Evolutionary conservation across 2,113 vertebrate genomes (phyloP), one percentile per base, ranked within the genome.

Genomic region (Lampris megalopsis): DNA sequence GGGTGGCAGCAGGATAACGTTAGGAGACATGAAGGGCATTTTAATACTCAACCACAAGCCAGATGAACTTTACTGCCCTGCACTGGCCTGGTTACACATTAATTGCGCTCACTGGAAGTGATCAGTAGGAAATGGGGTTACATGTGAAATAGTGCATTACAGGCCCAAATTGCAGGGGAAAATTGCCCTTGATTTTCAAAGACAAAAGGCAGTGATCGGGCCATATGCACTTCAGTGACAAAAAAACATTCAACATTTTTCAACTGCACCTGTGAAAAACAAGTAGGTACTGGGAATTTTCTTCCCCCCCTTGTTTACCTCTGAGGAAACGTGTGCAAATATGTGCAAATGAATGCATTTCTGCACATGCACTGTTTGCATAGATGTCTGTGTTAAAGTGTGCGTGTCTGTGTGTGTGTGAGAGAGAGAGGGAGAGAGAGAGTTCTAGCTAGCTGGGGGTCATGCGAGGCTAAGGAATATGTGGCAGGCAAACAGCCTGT

Each of bases 391-490:
- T 63, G 36, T 73, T 9, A 37, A 60, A 10, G 63, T 68, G 64
- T 65, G 56, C 43, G 64, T 83, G 59, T 81, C 58, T 59, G 63
- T 77, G 57, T 68, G 50, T 65, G 24, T 79, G 41, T 41, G 48
- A 52, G 66, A 56, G 47, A 56, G 47, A 24, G 24, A 24, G 24
- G 24, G 24, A 24, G 24, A 24, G 24, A 24, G 24, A 24, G 24
- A 24, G 24, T 24, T 80, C 85, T 41, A 60, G 47, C 41, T 35
- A 63, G 78, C 56, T 37, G 40, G 68, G 77, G 71, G 80, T 86
- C 68, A 69, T 42, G 42, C 36, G 36, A 71, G 81, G 75, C 79
- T 69, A 83, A 80, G 75, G 80, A 76, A 88, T 77, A 76, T 61
- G 72, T 73, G 79, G 65, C 47, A 52, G 62, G 67, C 52, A 61